Base-by-base conservation (phyloP, 2,113 vertebrate species). In the Paradisaea rubra region DNA sequence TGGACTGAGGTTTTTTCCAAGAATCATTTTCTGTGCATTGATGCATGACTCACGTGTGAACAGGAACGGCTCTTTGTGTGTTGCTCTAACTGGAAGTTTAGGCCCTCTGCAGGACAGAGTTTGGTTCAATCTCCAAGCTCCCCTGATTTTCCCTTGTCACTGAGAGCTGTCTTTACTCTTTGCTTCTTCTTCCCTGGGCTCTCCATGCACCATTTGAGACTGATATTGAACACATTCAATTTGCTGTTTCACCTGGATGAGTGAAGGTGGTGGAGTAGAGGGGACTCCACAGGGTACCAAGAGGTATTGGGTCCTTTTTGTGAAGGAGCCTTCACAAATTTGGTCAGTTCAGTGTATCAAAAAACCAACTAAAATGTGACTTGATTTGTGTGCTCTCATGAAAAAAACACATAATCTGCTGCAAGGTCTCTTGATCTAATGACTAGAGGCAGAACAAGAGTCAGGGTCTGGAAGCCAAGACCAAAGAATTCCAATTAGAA, bases 401-500 rank as follows among this genome's bases (percentile, higher is more conserved):
- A 22, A 70, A 83, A 56, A 61, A 9, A 5, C 16, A 39, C 19
- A 50, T 13, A n/a, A 60, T 76, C 42, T 88, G 21, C 33, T 92
- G 59, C 35, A 74, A 50, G 37, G 33, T 47, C 27, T 81, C 44
- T 93, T 88, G 42, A 70, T 78, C 68, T 88, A 81, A 74, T 56
- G 44, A 74, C 27, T 86, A 71, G 54, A 90, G 35, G 56, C 28
- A 90, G 60, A 91, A 81, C 54, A 78, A 86, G 80, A 74, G 52
- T 54, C 44, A 47, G 37, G 23, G 56, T 31, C 63, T 90, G 31
- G 35, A 86, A 96, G 86, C 72, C 86, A 95, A 96, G 93, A 24
- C 44, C 56, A 68, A 88, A 88, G 56, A 81, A 94, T 93, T 96
- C 90, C 52, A 44, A 6, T 83, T 86, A 93, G 64, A 81, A 74